Evolutionary conservation across 2,888 invertebrate species (phyloP).

Genomic region (Petrolisthes cinctipes): DNA sequence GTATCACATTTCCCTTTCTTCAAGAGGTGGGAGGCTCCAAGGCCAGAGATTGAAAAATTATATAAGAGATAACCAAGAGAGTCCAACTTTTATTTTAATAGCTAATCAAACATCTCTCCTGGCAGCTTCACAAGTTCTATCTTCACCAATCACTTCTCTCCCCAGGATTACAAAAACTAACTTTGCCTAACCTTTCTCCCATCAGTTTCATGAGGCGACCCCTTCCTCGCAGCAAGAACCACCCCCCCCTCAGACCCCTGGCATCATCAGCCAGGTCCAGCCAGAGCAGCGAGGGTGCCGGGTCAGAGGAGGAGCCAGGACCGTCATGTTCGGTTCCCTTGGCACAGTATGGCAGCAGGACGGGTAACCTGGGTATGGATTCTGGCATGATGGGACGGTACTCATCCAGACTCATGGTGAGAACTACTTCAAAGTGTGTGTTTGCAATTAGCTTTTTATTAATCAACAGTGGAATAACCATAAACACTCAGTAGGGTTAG

Average conservation of each 20-base stretch:
- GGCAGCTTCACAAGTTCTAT: no score
- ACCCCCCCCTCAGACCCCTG: slow-evolving; percentile 38
- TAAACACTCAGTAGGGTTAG: no score
- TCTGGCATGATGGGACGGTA: slow-evolving; percentile 35
- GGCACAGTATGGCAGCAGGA: slow-evolving; percentile 22
- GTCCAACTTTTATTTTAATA: no score
- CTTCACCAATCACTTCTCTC: background rate
- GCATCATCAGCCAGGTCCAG: slow-evolving; percentile 43
- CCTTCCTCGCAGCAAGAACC: slow-evolving; percentile 56
- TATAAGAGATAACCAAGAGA: no score
- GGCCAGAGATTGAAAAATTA: no score
- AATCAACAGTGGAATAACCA: background rate
- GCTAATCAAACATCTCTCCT: no score
- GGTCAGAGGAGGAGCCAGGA: slow-evolving; percentile 53
- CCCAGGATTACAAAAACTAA: background rate
- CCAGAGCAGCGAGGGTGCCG: slow-evolving; percentile 46
- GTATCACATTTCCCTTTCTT: background rate
- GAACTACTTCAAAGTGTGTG: background rate
- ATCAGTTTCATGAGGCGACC: slow-evolving; percentile 58
- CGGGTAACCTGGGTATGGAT: slow-evolving; percentile 41
- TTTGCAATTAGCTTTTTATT: no score
- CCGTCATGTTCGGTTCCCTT: slow-evolving; percentile 24
- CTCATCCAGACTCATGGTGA: slow-evolving; percentile 50
- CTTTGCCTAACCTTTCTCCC: background rate
- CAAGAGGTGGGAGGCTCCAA: background rate